Conservation (phyloP, 1,140 invertebrate species). For the Akabosia matsudoensis region DNA sequence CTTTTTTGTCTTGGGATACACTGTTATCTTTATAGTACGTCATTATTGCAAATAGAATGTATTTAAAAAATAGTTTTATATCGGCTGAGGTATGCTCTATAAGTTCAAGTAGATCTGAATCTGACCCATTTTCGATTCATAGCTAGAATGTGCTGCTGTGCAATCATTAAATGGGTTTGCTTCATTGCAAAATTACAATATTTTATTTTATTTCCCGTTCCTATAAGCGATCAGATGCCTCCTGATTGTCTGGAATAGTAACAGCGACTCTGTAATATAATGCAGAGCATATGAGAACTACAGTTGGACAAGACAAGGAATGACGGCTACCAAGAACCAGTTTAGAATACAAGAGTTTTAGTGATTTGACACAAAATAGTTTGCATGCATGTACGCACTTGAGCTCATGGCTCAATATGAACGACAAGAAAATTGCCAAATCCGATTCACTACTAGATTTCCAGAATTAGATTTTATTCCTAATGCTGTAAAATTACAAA, state of each 20-base stretch:
- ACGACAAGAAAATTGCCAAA: slow-evolving; percentile 7
- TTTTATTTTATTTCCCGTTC: too few species aligned
- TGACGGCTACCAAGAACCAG: neutral
- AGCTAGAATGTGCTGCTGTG: too few species aligned
- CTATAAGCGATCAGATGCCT: too few species aligned
- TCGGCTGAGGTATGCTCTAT: too few species aligned
- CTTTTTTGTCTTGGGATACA: neutral
- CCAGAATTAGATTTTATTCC: neutral
- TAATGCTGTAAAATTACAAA: neutral
- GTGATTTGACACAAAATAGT: neutral
- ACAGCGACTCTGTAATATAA: neutral
- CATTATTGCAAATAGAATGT: neutral
- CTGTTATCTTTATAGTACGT: neutral
- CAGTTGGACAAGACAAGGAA: neutral
- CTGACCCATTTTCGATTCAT: neutral
- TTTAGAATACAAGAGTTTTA: neutral
- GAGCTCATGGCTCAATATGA: neutral
- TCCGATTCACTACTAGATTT: neutral
- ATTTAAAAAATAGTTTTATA: neutral
- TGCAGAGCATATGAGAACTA: neutral
- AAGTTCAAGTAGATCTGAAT: neutral
- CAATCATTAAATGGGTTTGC: too few species aligned
- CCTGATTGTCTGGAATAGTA: too few species aligned
- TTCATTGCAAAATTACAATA: too few species aligned
- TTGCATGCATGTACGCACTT: slow-evolving; percentile 11